A percentile compares a stretch with the other conserved stretches of the same genome.
Evolutionary conservation across 2,113 vertebrate species (phyloP).

Genomic region (Podarcis raffonei): DNA sequence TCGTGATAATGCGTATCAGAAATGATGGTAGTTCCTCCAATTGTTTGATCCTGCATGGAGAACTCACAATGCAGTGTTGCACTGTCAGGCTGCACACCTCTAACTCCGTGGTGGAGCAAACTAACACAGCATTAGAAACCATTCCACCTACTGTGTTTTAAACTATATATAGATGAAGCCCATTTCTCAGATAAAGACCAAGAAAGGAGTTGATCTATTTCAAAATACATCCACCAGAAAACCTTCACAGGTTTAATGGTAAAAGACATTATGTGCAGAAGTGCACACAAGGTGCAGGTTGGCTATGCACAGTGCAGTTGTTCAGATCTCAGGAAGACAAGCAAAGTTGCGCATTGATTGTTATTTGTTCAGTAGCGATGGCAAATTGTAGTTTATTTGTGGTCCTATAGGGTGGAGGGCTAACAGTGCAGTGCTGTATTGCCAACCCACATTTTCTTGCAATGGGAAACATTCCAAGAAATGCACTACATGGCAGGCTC

Average conservation of each 20-base stretch:
- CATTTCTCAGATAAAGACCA: not conserved
- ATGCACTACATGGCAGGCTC: not conserved
- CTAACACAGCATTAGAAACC: not conserved
- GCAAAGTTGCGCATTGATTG: not conserved
- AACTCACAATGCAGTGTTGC: not conserved
- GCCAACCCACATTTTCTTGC: not conserved
- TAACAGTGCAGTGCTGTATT: not conserved
- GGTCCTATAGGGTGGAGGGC: too few species aligned
- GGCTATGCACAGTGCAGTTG: not conserved
- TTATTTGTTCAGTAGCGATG: not conserved
- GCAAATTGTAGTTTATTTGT: not conserved
- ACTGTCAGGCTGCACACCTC: not conserved
- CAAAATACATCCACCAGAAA: not conserved
- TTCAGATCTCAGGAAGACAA: not conserved
- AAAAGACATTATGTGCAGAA: not conserved
- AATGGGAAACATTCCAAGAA: not conserved
- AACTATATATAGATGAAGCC: not conserved
- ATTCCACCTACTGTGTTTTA: not conserved
- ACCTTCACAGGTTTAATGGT: not conserved
- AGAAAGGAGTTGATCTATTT: not conserved
- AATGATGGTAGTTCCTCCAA: not conserved
- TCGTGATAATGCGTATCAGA: not conserved
- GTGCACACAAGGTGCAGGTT: not conserved
- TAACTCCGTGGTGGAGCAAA: not conserved
- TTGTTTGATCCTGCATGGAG: not conserved